Evolutionary conservation across 1,140 invertebrate species (phyloP), one percentile per base, ranked within the genome.

Genomic region (Danaus plexippus): DNA sequence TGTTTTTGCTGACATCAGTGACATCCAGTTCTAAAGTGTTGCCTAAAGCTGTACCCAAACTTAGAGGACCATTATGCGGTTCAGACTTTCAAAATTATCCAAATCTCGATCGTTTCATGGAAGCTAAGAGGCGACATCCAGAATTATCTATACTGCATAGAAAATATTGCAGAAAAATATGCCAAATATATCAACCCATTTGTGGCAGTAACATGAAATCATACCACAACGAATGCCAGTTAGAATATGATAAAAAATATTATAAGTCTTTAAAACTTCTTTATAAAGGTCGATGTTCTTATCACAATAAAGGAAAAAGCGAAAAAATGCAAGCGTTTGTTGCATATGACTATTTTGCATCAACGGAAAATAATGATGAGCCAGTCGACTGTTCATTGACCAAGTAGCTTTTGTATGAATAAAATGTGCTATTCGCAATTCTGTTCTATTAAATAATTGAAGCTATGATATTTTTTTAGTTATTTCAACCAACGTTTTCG

Each of bases 201-300:
- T 69, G 67, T 46, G 67, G 57, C 9, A 66, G 52, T 47, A 52
- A 69, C 49, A 59, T 57, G 43, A 63, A 52, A 18, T 66, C 61
- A 2, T 69, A 69, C 32, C 43, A 66, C 44, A 69, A 69, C 49
- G 55, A 64, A 40, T 69, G 67, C 52, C 61, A 69, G 10, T 52
- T 69, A 9, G 57, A 66, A 61, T 66, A 55, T 46, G 64, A 52
- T 7, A 69, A 45, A 11, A 47, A 57, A 15, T 50, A 50, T 45
- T 45, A 56, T 9, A 59, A 22, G n/a, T 42, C 22, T 32, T 32
- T 32, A 32, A 32, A 2, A 32, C 0, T 32, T 32, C 22, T 32
- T 32, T 32, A 3, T 32, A 32, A 32, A 32, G 22, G 22, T 32
- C 22, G 22, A 32, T 32, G 22, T 32, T 3, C 22, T 32, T 6